Evolutionary conservation across 2,888 invertebrate species (phyloP), one percentile per base, ranked within the genome.

Genomic region (Amorpha juglandis): DNA sequence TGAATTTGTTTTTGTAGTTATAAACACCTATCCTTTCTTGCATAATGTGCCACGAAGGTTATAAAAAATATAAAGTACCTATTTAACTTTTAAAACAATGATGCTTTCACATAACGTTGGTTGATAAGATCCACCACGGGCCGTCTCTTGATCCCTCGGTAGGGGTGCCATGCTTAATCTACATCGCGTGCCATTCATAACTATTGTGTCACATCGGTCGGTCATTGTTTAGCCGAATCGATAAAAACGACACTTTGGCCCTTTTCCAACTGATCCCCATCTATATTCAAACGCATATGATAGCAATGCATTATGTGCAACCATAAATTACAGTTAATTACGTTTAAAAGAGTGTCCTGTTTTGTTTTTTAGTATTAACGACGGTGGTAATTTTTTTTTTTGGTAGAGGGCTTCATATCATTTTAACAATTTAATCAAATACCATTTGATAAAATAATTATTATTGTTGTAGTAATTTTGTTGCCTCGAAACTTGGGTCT

Each of bases 171-270:
- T 91, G 92, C 87, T 90, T 92, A 91, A 93, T 92, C 92, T 92
- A 89, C 79, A 92, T 92, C 92, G 85, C 84, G 83, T 83, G 88
- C 86, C 87, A 86, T 89, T 89, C 89, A 88, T 79, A 84, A 91
- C 90, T 92, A 90, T 91, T 90, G 86, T 89, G 87, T 86, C 86
- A 84, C 87, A 85, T 83, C 82, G 83, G 75, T 74, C 75, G 71
- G 77, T 88, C 79, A 88, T 91, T 92, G 90, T 92, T 88, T 90
- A 87, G 82, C 77, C 70, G 77, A 88, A 89, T 91, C 89, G 90
- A 91, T 91, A 90, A 89, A 91, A 86, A 84, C 55, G 79, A 81
- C 80, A 81, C 85, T 88, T 86, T 91, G 90, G 90, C 89, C 83
- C 79, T 85, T 84, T 81, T 90, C 90, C 91, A 91, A 88, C 80